Conservation (phyloP, 2,888 invertebrate genomes). For the Timema podura region DNA sequence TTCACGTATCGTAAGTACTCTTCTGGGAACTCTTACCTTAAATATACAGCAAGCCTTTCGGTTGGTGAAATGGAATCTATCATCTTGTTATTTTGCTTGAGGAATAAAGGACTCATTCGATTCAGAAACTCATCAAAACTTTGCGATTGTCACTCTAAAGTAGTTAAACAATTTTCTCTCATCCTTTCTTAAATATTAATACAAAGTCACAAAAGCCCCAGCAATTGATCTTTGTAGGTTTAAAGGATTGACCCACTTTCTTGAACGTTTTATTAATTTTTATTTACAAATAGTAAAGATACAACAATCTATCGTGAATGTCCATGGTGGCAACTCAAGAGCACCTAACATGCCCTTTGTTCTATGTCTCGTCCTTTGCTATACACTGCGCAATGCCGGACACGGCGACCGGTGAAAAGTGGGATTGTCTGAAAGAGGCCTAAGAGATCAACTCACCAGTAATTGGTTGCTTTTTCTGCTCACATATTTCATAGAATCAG, state of each 20-base stretch:
- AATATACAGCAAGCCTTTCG: background rate
- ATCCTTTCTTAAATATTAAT: background rate
- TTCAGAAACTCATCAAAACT: background rate
- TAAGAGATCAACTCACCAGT: too few species aligned
- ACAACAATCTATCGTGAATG: too few species aligned
- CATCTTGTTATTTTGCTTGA: conserved; percentile 3
- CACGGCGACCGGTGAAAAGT: too few species aligned
- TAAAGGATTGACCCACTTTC: background rate
- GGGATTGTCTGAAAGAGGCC: too few species aligned
- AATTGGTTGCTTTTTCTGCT: too few species aligned
- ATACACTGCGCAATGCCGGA: too few species aligned
- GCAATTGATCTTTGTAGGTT: background rate
- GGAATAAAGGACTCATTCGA: background rate
- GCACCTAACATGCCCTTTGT: too few species aligned
- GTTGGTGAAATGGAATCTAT: conserved; percentile 2
- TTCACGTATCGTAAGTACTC: too few species aligned
- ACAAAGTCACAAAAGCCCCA: background rate
- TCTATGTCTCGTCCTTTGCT: too few species aligned
- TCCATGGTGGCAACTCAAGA: too few species aligned
- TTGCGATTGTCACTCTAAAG: background rate
- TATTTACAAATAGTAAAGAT: too few species aligned
- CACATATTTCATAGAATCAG: too few species aligned
- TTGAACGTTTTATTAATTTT: background rate
- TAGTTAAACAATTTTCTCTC: background rate
- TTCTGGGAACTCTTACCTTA: background rate